Conservation (phyloP, 1,140 invertebrate genomes). For the Hetaerina americana region DNA sequence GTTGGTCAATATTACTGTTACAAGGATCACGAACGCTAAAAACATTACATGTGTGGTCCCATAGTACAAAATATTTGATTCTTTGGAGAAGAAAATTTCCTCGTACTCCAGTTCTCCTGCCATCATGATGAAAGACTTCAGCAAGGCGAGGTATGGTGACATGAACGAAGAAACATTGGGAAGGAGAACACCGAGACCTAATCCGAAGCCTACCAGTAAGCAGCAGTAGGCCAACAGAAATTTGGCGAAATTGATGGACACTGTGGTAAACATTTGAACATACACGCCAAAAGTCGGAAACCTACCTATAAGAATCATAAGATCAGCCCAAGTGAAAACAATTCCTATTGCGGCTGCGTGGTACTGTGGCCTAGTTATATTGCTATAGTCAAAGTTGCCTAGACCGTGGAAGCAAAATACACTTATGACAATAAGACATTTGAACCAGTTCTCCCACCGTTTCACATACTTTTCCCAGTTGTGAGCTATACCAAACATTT, state of each 20-base stretch:
- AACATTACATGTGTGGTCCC: slow-evolving; percentile 61
- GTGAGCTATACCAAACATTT: slow-evolving; percentile 58
- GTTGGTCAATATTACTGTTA: slow-evolving; percentile 76
- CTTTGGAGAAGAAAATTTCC: slow-evolving; percentile 58
- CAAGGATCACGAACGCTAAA: slow-evolving; percentile 60
- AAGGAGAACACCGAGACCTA: slow-evolving; percentile 65
- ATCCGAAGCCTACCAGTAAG: slow-evolving; percentile 59
- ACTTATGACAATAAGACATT: slow-evolving; percentile 57
- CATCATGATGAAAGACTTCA: slow-evolving; percentile 82
- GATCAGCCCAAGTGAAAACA: slow-evolving; percentile 60
- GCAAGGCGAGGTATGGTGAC: slow-evolving; percentile 31
- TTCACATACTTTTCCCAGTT: slow-evolving; percentile 51
- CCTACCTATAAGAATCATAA: slow-evolving; percentile 70
- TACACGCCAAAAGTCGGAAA: slow-evolving; percentile 75
- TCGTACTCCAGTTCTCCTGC: slow-evolving; percentile 75
- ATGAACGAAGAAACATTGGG: slow-evolving; percentile 56
- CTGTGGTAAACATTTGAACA: slow-evolving; percentile 73
- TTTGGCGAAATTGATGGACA: slow-evolving; percentile 69
- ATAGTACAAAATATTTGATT: slow-evolving; percentile 37
- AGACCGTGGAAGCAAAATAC: slow-evolving; percentile 40
- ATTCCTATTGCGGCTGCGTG: slow-evolving; percentile 64
- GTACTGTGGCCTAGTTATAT: slow-evolving; percentile 39
- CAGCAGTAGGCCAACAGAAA: slow-evolving; percentile 68
- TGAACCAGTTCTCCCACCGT: slow-evolving; percentile 73
- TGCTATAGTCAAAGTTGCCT: slow-evolving; percentile 10